Evolutionary conservation across 2,797 vertebrate species (phyloP).

Genomic region (Xerus rutilus): DNA sequence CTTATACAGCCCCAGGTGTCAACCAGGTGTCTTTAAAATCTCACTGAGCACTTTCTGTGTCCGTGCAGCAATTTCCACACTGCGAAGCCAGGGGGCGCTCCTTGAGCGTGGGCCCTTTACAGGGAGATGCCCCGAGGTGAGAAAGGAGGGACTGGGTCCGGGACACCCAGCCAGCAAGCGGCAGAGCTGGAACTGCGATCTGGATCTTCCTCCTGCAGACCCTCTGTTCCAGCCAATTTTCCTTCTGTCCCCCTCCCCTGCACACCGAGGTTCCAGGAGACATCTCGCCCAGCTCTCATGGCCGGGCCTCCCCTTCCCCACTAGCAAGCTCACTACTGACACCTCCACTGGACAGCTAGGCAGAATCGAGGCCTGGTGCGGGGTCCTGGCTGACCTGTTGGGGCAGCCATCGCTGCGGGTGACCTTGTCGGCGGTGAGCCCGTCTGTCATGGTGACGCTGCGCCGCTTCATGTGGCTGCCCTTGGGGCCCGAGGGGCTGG

Average conservation of each 20-base stretch:
- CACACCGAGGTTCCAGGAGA: not conserved
- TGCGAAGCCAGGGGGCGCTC: not conserved
- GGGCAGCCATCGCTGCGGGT: slow-evolving; percentile 91
- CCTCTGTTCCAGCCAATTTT: not conserved
- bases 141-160: not conserved
- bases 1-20: not conserved
- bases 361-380: not conserved
- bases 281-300: not conserved
- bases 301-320: not conserved
- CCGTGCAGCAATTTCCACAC: not conserved
- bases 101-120: not conserved
- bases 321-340: not conserved
- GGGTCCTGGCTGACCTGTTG: slow-evolving; percentile 91
- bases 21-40: not conserved
- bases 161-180: not conserved
- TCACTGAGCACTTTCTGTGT: not conserved
- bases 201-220: not conserved
- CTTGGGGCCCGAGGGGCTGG: slow-evolving; percentile 93
- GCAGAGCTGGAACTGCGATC: not conserved
- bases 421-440: slow-evolving; percentile 96
- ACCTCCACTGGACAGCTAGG: not conserved
- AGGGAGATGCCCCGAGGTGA: not conserved
- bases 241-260: not conserved
- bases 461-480: slow-evolving; percentile 97
- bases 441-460: slow-evolving; percentile 98